Percentiles rank a stretch among this genome's conserved stretches.
Evolutionary conservation across 2,888 invertebrate genomes (phyloP).

Genomic region (Phragmatobia fuliginosa): DNA sequence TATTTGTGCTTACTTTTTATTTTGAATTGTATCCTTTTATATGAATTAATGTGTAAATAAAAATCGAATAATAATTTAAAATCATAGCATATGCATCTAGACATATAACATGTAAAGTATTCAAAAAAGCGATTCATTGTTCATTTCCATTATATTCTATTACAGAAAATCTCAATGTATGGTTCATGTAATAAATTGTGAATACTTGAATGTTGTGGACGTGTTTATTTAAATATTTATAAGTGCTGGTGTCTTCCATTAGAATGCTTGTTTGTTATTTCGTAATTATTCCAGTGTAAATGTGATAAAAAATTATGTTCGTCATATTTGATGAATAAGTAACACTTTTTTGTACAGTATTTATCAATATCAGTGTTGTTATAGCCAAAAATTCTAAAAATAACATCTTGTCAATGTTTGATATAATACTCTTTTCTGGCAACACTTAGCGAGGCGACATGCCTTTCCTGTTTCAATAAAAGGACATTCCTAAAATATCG

Average conservation of each 20-base stretch:
- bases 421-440: slow-evolving; percentile 18
- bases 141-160: background rate
- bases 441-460: slow-evolving; percentile 27
- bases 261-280: slow-evolving; percentile 46
- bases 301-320: slow-evolving; percentile 43
- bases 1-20: slow-evolving; percentile 22
- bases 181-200: slow-evolving; percentile 17
- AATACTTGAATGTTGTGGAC: background rate
- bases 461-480: slow-evolving; percentile 33
- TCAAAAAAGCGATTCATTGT: background rate
- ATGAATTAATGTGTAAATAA: slow-evolving; percentile 39
- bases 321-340: slow-evolving; percentile 8
- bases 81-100: slow-evolving; percentile 25
- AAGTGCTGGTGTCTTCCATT: slow-evolving; percentile 46
- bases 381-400: background rate
- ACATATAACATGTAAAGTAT: background rate
- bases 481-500: slow-evolving; percentile 53
- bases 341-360: slow-evolving; percentile 28
- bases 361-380: slow-evolving; percentile 12
- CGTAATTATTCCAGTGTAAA: slow-evolving; percentile 49
- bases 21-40: slow-evolving; percentile 14
- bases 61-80: slow-evolving; percentile 41
- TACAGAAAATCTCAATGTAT: slow-evolving; percentile 19
- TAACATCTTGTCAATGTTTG: background rate
- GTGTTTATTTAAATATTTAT: slow-evolving; percentile 7